phyloP scores from a whole-genome alignment of 2,113 vertebrate genomes.

The Sigmodon hispidus region DNA sequence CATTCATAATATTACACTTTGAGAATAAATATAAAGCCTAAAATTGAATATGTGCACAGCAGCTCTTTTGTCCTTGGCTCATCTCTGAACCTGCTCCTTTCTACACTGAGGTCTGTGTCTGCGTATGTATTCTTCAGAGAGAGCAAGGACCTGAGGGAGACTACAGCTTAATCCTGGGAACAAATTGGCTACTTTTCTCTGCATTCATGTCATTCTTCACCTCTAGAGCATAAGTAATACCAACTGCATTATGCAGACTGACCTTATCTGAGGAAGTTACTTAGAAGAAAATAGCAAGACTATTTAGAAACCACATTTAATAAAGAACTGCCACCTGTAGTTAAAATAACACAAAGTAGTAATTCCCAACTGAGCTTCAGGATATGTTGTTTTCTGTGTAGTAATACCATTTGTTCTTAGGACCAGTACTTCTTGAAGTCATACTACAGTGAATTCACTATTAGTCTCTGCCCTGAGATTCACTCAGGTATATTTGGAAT shows the following conservation, averaged over 20 bases:
- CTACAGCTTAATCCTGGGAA: background rate
- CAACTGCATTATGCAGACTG: background rate
- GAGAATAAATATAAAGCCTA: background rate
- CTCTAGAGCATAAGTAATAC: background rate
- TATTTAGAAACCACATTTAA: background rate
- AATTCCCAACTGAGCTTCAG: background rate
- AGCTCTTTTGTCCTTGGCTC: background rate
- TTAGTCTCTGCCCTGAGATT: background rate
- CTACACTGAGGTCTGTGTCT: background rate
- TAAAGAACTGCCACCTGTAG: constrained; percentile 6
- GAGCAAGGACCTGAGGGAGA: background rate
- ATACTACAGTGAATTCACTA: background rate
- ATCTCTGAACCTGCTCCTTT: too few species aligned
- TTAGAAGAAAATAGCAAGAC: background rate
- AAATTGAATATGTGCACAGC: too few species aligned
- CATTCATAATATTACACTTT: too few species aligned
- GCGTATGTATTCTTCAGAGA: background rate
- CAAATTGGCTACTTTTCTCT: background rate
- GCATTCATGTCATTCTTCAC: too few species aligned
- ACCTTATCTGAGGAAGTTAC: background rate
- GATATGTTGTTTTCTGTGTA: background rate
- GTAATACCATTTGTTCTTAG: background rate
- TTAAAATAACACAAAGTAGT: background rate
- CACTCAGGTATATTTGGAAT: background rate
- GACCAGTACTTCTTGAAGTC: background rate